Evolutionary conservation across 2,797 vertebrate genomes (phyloP).

Genomic region (Furcifer pardalis): DNA sequence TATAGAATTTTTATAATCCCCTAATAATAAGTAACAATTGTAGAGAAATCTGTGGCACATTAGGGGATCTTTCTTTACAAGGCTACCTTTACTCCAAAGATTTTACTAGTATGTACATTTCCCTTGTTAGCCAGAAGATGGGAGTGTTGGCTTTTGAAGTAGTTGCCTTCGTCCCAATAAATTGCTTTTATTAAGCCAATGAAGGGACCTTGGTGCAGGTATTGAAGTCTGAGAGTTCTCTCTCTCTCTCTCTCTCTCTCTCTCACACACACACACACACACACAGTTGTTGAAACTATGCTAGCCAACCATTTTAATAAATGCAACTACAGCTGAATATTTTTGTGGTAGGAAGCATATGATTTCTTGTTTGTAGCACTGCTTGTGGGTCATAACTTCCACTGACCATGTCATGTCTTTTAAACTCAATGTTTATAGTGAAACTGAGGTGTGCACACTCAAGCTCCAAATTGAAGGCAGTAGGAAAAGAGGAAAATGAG

Average conservation of each 20-base stretch:
- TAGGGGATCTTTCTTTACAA: not conserved
- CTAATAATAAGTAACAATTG: not conserved
- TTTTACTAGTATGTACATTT: constrained; percentile 31
- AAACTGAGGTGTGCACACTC: not conserved
- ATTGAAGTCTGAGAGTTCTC: constrained; percentile 19
- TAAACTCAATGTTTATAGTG: not conserved
- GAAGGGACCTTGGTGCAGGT: constrained; percentile 4
- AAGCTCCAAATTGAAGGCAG: no score
- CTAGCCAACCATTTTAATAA: not conserved
- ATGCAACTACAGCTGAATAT: not conserved
- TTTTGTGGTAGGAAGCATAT: not conserved
- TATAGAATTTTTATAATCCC: not conserved
- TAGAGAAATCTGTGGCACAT: not conserved
- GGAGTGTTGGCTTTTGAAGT: constrained; percentile 69
- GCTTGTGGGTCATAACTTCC: constrained; percentile 35
- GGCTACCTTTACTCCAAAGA: not conserved
- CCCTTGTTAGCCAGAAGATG: constrained; percentile 71
- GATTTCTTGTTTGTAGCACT: constrained; percentile 15
- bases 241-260: constrained; percentile 23
- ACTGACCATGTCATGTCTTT: not conserved
- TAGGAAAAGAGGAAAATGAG: no score
- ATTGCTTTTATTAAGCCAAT: not conserved
- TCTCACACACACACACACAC: no score
- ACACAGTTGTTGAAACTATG: constrained; percentile 8
- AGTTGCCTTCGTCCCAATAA: not conserved